Evolutionary conservation across 2,113 vertebrate species (phyloP).

Genomic region (Orycteropus afer): DNA sequence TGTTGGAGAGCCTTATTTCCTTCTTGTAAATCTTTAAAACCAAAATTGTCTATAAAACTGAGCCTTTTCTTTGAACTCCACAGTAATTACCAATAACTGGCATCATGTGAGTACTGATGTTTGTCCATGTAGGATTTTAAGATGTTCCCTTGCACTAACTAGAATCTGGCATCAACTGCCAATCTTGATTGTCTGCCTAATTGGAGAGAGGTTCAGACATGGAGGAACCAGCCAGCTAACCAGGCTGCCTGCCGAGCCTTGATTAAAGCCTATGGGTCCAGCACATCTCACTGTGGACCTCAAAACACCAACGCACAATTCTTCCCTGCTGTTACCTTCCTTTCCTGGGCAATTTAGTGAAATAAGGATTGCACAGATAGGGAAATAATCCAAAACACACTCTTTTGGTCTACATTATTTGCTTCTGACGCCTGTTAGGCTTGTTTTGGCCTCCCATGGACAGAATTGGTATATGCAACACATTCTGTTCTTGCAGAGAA

Average conservation of each 20-base stretch:
- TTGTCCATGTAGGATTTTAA: not conserved
- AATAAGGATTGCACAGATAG: not conserved
- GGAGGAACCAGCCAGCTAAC: not conserved
- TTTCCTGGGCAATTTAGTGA: not conserved
- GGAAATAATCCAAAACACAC: not conserved
- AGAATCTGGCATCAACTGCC: not conserved
- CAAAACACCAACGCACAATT: accelerated
- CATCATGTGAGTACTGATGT: not conserved
- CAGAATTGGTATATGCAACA: not conserved
- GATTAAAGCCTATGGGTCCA: not conserved
- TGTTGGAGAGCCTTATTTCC: slow-evolving; percentile 51
- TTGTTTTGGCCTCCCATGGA: not conserved
- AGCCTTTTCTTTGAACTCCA: not conserved
- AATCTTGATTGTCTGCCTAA: not conserved
- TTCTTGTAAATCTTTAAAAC: slow-evolving; percentile 51
- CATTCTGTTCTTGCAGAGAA: not conserved
- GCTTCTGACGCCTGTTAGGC: not conserved
- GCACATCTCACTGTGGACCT: not conserved
- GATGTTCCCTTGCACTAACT: not conserved
- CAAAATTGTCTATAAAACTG: not conserved
- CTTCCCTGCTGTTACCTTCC: not conserved
- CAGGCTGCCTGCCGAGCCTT: accelerated
- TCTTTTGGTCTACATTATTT: not conserved
- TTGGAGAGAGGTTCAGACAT: not conserved
- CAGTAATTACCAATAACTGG: not conserved